Conservation (phyloP, 2,888 invertebrate genomes). For the Lasioglossum leucozonium region DNA sequence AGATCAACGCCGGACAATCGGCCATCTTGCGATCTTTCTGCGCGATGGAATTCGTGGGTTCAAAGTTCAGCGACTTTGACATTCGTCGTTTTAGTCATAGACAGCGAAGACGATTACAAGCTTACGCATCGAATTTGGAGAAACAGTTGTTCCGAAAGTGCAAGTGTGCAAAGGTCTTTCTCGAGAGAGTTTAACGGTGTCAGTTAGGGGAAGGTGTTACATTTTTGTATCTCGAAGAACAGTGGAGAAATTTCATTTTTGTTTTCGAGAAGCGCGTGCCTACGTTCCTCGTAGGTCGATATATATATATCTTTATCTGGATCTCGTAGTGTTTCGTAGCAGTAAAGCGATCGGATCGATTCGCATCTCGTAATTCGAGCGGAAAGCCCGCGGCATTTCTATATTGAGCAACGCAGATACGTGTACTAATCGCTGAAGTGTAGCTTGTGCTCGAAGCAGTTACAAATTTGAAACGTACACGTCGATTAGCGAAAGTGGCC, state of each 20-base stretch:
- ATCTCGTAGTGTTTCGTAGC: constrained; percentile 1
- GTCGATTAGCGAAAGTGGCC: constrained; percentile 47
- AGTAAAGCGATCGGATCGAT: constrained; percentile 6
- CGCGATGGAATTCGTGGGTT: not conserved
- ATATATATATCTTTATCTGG: too few relatives aligned
- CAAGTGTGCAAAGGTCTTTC: not conserved
- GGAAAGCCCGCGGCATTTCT: constrained; percentile 22
- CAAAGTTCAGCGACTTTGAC: not conserved
- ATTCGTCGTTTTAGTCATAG: constrained; percentile 15
- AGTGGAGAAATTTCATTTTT: not conserved
- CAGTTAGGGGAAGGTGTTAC: not conserved
- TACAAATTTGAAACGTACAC: constrained; percentile 66
- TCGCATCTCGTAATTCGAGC: constrained; percentile 14
- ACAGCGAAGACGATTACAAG: constrained; percentile 16
- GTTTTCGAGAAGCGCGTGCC: constrained; percentile 12
- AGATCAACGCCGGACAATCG: not conserved
- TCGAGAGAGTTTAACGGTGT: constrained; percentile 1
- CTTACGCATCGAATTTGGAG: constrained; percentile 34
- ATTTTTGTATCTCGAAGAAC: not conserved
- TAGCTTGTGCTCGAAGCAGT: constrained; percentile 57
- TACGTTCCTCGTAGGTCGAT: constrained; percentile 7
- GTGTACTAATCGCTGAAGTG: constrained; percentile 41
- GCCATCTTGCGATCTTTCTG: constrained; percentile 2
- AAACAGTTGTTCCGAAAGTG: not conserved
- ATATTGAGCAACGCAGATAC: constrained; percentile 55